These are phyloP conservation scores for Microplitis manilae DNA, from an alignment of 2,888 invertebrate genomes.

Conservation along the genomic window DNA sequence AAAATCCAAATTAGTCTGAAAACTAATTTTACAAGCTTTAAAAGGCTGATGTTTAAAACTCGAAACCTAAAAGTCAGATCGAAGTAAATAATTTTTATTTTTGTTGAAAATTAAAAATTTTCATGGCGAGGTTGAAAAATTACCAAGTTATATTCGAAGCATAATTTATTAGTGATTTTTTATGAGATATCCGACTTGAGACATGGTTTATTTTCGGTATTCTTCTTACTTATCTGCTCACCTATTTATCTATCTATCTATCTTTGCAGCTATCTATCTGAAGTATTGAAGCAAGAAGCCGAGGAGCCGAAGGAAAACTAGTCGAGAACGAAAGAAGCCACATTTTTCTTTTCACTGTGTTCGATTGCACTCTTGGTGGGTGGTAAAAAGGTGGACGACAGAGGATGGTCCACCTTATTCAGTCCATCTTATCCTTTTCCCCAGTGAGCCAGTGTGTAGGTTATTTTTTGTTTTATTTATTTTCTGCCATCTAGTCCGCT, in stretches of 20 bases:
- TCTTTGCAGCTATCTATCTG: not conserved
- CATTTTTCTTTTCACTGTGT: conserved; percentile 15
- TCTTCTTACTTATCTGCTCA: not conserved
- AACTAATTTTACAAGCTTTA: too few relatives aligned
- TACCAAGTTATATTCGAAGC: too few relatives aligned
- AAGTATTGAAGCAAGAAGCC: not conserved
- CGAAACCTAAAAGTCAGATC: too few relatives aligned
- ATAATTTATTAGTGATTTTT: too few relatives aligned
- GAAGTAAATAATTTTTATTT: too few relatives aligned
- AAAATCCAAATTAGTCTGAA: too few relatives aligned
- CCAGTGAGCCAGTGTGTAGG: not conserved
- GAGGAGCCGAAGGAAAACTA: not conserved
- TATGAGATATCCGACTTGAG: not conserved
- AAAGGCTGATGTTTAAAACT: too few relatives aligned
- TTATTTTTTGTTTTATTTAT: conserved; percentile 17
- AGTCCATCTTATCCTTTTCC: not conserved
- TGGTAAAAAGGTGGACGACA: conserved; percentile 4
- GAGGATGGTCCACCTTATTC: not conserved
- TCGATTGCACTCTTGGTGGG: conserved; percentile 7
- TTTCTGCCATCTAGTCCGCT: not conserved
- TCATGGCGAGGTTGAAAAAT: too few relatives aligned
- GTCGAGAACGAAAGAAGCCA: conserved; percentile 4
- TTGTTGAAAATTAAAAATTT: too few relatives aligned
- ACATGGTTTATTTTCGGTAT: conserved; percentile 10
- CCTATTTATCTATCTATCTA: not conserved